A percentile compares a stretch with the other conserved stretches of the same genome.
Conservation (phyloP, 2,113 vertebrate species). For the Semnornis frantzii region DNA sequence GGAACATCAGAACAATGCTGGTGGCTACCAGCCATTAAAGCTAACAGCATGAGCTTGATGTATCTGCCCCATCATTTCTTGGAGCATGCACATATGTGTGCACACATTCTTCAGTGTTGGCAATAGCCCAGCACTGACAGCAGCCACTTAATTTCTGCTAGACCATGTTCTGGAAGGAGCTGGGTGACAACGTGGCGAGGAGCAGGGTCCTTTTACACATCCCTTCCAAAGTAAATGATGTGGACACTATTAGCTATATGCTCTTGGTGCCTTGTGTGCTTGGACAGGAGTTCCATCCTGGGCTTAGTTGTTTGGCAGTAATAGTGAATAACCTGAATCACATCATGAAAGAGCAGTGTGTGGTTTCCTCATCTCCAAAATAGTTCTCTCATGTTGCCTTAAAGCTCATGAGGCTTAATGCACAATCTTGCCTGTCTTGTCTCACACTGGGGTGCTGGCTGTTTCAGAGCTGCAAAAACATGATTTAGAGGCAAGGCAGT, state of each 20-base stretch:
- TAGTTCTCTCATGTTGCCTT: neutral
- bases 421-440: fast-evolving
- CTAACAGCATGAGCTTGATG: neutral
- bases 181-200: neutral
- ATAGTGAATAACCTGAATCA: neutral
- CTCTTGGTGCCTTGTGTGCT: neutral
- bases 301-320: neutral
- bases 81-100: neutral
- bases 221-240: neutral
- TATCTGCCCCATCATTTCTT: neutral
- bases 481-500: neutral
- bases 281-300: neutral
- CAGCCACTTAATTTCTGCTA: neutral
- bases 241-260: neutral
- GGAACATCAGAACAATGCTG: neutral
- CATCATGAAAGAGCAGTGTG: neutral
- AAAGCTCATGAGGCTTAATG: neutral
- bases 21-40: neutral
- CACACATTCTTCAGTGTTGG: neutral
- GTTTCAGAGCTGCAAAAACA: neutral
- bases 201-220: neutral
- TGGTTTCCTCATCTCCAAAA: neutral
- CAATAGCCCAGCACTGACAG: neutral
- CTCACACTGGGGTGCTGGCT: neutral
- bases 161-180: neutral